These are phyloP conservation scores for Thymallus thymallus DNA, from an alignment of 2,113 vertebrate species.

Conservation along the genomic window DNA sequence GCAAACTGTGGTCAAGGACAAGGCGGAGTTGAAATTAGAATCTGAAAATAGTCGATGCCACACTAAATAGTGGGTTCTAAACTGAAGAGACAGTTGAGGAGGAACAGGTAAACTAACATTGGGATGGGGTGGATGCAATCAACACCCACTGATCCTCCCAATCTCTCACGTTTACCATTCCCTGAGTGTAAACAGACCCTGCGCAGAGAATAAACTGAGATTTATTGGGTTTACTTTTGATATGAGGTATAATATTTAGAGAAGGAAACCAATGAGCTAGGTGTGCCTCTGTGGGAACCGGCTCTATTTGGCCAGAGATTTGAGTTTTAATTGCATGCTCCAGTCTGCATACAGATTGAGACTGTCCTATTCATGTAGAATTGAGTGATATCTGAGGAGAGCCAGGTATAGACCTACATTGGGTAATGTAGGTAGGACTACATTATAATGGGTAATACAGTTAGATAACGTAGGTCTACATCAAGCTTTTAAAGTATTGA, in stretches of 20 bases:
- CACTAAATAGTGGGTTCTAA: too few relatives aligned
- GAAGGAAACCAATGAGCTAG: constrained; percentile 44
- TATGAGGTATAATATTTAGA: constrained; percentile 76
- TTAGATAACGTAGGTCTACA: too few relatives aligned
- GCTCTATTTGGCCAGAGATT: constrained; percentile 74
- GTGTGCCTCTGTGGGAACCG: constrained; percentile 50
- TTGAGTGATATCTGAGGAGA: not conserved
- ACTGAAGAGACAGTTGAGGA: not conserved
- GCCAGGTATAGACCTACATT: not conserved
- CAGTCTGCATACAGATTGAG: constrained; percentile 61
- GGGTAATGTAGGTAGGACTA: not conserved
- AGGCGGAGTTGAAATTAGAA: too few relatives aligned
- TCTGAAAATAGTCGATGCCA: too few relatives aligned
- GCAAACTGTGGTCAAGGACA: too few relatives aligned
- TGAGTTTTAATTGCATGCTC: constrained; percentile 67
- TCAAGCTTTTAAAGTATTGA: not conserved
- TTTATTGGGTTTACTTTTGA: constrained; percentile 75
- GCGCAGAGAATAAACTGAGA: constrained; percentile 44
- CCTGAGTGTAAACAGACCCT: constrained; percentile 33
- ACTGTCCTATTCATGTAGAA: constrained; percentile 14
- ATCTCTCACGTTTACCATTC: constrained; percentile 23
- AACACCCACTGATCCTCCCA: not conserved
- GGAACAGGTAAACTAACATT: not conserved
- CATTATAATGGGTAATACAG: not conserved
- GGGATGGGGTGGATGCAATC: not conserved